Evolutionary conservation across 2,113 vertebrate genomes (phyloP).

Genomic region (Saccopteryx bilineata): DNA sequence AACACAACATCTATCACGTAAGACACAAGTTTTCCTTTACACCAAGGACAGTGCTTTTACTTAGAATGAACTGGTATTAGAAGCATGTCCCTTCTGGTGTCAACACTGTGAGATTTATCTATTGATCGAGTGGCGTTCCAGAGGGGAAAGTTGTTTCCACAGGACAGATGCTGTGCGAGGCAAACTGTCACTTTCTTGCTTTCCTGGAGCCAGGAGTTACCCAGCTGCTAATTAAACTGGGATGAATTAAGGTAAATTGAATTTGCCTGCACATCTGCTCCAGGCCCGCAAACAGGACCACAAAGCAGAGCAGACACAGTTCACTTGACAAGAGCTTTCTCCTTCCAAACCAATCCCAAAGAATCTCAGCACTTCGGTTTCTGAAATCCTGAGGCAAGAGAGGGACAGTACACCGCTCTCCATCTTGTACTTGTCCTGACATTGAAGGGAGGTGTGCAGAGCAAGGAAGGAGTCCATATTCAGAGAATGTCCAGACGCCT

Average conservation of each 20-base stretch:
- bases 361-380: not conserved
- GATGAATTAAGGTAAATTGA: slow-evolving; percentile 90
- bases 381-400: not conserved
- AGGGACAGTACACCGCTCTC: not conserved
- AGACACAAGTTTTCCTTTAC: slow-evolving; percentile 2
- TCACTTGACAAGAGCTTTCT: slow-evolving; percentile 79
- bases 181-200: slow-evolving; percentile 73
- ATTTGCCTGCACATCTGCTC: slow-evolving; percentile 86
- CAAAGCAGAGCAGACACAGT: slow-evolving; percentile 78
- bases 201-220: slow-evolving; percentile 87
- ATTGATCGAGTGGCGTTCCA: slow-evolving; percentile 62
- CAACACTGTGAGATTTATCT: slow-evolving; percentile 65
- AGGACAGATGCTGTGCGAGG: slow-evolving; percentile 83
- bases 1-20: not conserved
- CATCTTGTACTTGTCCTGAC: not conserved
- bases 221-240: slow-evolving; percentile 90
- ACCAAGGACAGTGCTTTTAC: not conserved
- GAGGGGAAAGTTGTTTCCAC: slow-evolving; percentile 56
- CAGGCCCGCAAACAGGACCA: slow-evolving; percentile 80
- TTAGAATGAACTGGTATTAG: slow-evolving; percentile 39
- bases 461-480: not conserved
- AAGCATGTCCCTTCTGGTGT: slow-evolving; percentile 61
- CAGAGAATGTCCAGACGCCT: not conserved
- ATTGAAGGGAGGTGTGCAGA: not conserved
- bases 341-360: not conserved